These are phyloP conservation scores for Akabosia matsudoensis DNA, from an alignment of 1,140 invertebrate species.

Conservation along the genomic window DNA sequence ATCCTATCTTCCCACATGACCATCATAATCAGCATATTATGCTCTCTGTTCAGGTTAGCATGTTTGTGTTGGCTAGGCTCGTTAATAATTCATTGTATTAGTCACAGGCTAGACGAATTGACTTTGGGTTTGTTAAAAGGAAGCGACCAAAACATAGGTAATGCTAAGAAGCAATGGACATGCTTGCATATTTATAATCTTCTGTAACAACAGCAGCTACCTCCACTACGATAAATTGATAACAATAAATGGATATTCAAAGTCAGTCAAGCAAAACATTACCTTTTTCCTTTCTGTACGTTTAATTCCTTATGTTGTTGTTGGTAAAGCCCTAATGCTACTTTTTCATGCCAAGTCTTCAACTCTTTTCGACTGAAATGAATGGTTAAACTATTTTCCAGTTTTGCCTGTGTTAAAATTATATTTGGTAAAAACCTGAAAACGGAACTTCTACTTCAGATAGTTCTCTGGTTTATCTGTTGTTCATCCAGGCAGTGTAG, in stretches of 20 bases:
- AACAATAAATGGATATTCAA: constrained; percentile 8
- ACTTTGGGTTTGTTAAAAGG: not conserved
- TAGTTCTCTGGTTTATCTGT: too few species aligned
- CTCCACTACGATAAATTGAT: not conserved
- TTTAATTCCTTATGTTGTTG: not conserved
- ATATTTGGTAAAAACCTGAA: too few species aligned
- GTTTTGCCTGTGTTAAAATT: too few species aligned
- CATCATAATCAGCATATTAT: too few species aligned
- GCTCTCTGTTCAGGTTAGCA: not conserved
- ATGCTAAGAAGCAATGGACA: constrained; percentile 1
- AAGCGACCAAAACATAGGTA: not conserved
- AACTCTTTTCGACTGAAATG: not conserved
- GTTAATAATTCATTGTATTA: constrained; percentile 24
- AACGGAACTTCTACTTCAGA: too few species aligned
- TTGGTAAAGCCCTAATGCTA: not conserved
- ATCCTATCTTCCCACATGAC: not conserved
- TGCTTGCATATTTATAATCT: constrained; percentile 9
- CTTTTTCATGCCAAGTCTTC: not conserved
- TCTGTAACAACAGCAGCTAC: not conserved
- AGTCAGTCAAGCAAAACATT: constrained; percentile 21
- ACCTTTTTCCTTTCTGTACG: not conserved
- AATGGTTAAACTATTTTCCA: too few species aligned
- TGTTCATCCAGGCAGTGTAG: too few species aligned
- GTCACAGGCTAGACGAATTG: not conserved
- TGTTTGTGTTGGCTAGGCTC: not conserved